These are phyloP conservation scores for Tachina fera DNA, from an alignment of 2,888 invertebrate species.

Conservation along the genomic window DNA sequence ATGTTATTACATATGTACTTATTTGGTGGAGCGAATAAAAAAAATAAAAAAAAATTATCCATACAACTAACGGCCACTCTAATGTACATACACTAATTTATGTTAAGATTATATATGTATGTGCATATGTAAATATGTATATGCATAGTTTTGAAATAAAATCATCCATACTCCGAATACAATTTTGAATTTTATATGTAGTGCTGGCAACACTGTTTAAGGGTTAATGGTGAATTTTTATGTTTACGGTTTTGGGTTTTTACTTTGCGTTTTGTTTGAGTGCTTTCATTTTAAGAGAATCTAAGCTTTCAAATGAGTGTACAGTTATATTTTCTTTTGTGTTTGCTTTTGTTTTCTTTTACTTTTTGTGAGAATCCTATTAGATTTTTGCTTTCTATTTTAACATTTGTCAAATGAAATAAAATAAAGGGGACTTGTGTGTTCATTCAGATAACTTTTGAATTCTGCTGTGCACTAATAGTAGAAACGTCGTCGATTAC, in stretches of 20 bases:
- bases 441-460: constrained; percentile 74
- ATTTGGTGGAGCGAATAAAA: too few relatives aligned
- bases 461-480: constrained; percentile 73
- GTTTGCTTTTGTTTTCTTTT: background rate
- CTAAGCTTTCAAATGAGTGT: background rate
- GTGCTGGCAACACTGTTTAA: background rate
- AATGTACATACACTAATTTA: too few relatives aligned
- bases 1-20: too few relatives aligned
- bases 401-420: constrained; percentile 40
- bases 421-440: constrained; percentile 58
- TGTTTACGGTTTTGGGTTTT: background rate
- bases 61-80: too few relatives aligned
- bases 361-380: constrained; percentile 9
- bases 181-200: too few relatives aligned
- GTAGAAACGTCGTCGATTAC: constrained; percentile 74
- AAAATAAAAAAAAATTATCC: too few relatives aligned
- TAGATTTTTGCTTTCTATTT: constrained; percentile 29
- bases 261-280: constrained; percentile 4
- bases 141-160: too few relatives aligned
- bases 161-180: too few relatives aligned
- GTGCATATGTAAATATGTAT: too few relatives aligned
- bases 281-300: constrained; percentile 30
- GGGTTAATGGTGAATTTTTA: background rate
- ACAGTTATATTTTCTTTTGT: constrained; percentile 15
- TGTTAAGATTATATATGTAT: too few relatives aligned